Evolutionary conservation across 2,113 vertebrate species (phyloP).

Genomic region (Cisticola juncidis): DNA sequence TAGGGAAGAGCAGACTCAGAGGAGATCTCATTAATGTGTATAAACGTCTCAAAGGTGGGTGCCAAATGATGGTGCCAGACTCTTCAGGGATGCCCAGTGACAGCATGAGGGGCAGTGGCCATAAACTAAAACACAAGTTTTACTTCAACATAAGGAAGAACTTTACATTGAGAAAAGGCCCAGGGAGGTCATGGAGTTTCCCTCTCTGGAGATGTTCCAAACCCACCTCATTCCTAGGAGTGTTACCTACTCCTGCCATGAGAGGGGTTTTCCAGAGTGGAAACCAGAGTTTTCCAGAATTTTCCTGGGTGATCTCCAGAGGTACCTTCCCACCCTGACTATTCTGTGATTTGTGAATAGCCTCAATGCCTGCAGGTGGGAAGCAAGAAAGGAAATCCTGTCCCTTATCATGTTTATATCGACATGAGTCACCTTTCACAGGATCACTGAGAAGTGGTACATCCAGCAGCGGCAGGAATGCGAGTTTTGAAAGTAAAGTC

Average conservation of each 20-base stretch:
- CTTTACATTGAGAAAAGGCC: background rate
- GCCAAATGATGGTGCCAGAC: background rate
- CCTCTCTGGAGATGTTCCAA: background rate
- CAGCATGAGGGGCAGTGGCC: background rate
- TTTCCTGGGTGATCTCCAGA: background rate
- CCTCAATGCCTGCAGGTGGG: background rate
- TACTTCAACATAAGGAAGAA: background rate
- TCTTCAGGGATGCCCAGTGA: no score
- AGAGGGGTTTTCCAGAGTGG: no score
- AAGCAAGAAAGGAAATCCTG: background rate
- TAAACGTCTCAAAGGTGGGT: background rate
- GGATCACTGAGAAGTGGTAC: background rate
- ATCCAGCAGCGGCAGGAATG: background rate
- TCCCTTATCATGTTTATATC: background rate
- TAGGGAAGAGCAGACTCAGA: background rate
- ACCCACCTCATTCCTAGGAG: background rate
- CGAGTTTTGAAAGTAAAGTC: fast-evolving
- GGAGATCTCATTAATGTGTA: no score
- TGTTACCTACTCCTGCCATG: background rate
- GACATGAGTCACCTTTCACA: background rate
- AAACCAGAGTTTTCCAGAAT: no score
- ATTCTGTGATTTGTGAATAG: background rate
- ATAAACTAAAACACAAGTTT: background rate
- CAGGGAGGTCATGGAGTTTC: no score
- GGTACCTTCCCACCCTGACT: background rate